A percentile compares a stretch with the other conserved stretches of the same genome.
Evolutionary conservation across 2,888 invertebrate genomes (phyloP).

Genomic region (Dinocampus coccinellae): DNA sequence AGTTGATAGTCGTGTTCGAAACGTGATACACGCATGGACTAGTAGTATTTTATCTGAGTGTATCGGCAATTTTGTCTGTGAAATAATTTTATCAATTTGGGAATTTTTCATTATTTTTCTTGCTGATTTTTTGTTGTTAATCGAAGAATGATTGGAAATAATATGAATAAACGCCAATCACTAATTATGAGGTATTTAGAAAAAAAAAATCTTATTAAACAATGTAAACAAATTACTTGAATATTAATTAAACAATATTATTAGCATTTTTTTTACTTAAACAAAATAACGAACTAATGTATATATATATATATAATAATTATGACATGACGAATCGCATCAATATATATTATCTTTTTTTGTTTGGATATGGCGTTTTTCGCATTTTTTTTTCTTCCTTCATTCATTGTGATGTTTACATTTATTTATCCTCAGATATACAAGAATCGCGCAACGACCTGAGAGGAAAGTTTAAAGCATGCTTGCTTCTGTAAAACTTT

Average conservation of each 20-base stretch:
- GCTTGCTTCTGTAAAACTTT: slow-evolving; percentile 39
- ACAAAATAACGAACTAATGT: no score
- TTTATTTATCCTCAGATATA: neutral
- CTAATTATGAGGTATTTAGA: neutral
- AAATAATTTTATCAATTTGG: no score
- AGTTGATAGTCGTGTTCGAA: slow-evolving; percentile 42
- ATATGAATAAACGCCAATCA: neutral
- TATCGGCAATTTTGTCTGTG: no score
- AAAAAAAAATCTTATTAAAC: no score
- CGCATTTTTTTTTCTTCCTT: neutral
- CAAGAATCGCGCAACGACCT: no score
- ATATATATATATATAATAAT: neutral
- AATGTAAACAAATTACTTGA: no score
- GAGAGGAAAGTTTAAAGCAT: slow-evolving; percentile 48
- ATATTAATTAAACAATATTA: no score
- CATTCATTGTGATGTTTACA: neutral
- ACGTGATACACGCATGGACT: slow-evolving; percentile 19
- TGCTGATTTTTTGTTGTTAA: neutral
- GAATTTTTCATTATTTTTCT: no score
- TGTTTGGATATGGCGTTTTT: neutral
- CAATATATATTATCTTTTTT: no score
- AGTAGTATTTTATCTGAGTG: neutral
- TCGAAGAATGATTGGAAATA: neutral
- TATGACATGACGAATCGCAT: no score
- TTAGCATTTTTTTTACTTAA: no score